Evolutionary conservation across 1,140 invertebrate genomes (phyloP), one percentile per base, ranked within the genome.

Genomic region (Eciton burchellii): DNA sequence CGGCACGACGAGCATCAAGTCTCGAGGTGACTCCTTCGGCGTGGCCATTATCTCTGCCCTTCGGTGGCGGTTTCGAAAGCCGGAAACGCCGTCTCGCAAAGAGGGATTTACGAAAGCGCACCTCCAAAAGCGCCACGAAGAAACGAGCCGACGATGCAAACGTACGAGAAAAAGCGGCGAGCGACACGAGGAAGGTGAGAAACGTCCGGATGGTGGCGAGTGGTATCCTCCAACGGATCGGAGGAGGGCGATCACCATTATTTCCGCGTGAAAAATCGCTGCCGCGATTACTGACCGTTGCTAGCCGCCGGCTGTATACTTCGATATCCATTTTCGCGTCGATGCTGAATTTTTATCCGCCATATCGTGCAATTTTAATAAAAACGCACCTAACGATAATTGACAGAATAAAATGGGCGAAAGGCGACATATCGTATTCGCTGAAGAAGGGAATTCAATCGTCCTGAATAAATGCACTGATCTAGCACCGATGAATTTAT

Each of bases 301-400:
- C 74, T n/a, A n/a, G n/a, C 63, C 74, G 49, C 54, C 63, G 63
- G 74, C 24, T 63, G 54, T 79, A n/a, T n/a, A 79, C 49, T 79
- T 79, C 74, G 35, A 79, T 79, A 79, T 79, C 74, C 74, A 79
- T 79, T 79, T 79, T 68, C 63, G 45, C 63, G 68, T 79, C 49
- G 35, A 21, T 35, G 52, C 35, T 43, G 41, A 49, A 79, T 45
- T 79, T 79, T 79, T 79, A 77, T 79, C 70, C 49, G 49, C 41
- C 62, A 19, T n/a, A n/a, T n/a, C 66, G 35, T 57, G 74, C 74
- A 68, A 66, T 70, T 79, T 79, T 79, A 79, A 79, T 79, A 49
- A 57, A 79, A 79, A 79, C 63, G 41, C 19, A 76, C 14, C 43
- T 74, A 49, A 47, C 62, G 16, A 8, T 63, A 68, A 68, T 79